Evolutionary conservation across 1,140 invertebrate species (phyloP).

Genomic region (Megalopta genalis): DNA sequence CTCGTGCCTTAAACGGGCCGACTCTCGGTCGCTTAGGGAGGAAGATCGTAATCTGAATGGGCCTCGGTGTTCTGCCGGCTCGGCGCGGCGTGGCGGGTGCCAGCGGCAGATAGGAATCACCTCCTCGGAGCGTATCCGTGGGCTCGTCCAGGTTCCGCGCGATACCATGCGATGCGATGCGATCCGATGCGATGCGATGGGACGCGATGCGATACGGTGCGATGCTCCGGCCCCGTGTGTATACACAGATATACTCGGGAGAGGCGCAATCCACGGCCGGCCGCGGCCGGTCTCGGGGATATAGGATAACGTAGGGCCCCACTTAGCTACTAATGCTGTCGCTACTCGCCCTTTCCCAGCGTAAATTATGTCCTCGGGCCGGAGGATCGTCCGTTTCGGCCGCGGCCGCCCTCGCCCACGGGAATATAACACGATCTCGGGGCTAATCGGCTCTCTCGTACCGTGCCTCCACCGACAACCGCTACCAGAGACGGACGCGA

Average conservation of each 20-base stretch:
- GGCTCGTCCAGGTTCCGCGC: slow-evolving; percentile 14
- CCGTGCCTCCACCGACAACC: slow-evolving; percentile 44
- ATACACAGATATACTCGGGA: slow-evolving; percentile 46
- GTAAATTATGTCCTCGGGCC: slow-evolving; percentile 75
- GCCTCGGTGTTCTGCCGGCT: slow-evolving; percentile 55
- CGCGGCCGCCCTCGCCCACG: slow-evolving; percentile 52
- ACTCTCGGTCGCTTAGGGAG: slow-evolving; percentile 46
- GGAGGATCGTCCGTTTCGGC: slow-evolving; percentile 62
- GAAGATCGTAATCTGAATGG: slow-evolving; percentile 68
- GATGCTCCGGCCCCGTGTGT: slow-evolving; percentile 1
- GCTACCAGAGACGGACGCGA: slow-evolving; percentile 40
- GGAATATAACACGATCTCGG: slow-evolving; percentile 60
- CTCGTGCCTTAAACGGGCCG: slow-evolving; percentile 51
- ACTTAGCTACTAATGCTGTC: slow-evolving; percentile 78
- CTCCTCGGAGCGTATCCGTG: slow-evolving; percentile 31
- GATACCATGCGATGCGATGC: too few relatives aligned
- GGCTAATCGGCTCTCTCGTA: slow-evolving; percentile 62
- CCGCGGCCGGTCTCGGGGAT: slow-evolving; percentile 35
- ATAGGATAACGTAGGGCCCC: slow-evolving; percentile 75
- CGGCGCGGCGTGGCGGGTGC: slow-evolving; percentile 58
- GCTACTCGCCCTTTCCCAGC: slow-evolving; percentile 70
- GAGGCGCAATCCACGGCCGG: slow-evolving; percentile 59
- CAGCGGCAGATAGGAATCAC: slow-evolving; percentile 65
- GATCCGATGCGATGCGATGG: too few relatives aligned
- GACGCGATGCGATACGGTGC: too few relatives aligned